Evolutionary conservation across 35 echinoderm and acorn worm species (phyloP), one percentile per base, ranked within the genome.

Genomic region (Lytechinus pictus): DNA sequence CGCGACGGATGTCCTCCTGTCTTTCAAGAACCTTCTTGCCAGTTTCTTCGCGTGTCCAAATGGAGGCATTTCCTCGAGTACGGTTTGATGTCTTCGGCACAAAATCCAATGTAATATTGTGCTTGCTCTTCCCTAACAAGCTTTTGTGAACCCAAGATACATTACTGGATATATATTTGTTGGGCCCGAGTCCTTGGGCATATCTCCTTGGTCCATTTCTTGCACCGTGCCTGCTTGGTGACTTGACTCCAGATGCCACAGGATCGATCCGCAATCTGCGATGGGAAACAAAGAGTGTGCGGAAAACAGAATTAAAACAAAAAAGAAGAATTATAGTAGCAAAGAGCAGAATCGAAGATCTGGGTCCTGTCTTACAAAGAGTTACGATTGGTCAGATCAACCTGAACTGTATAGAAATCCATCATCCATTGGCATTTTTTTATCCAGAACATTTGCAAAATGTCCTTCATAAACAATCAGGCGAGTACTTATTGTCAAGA

Each of bases 211-310:
- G 92, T 57, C 14, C 10, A 55, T 93, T 28, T 57, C n/a, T 33
- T 10, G 14, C 11, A 14, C n/a, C n/a, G 0, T 33, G 92, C n/a
- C 92, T 21, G 9, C 92, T 93, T 13, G 55, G 19, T 24, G 92
- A 9, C 27, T 10, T 57, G 52, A 21, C 29, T 90, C 28, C 10
- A n/a, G 88, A 52, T 54, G 13, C 88, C 52, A 93, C 54, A 24
- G 92, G 92, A 27, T 93, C 27, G 55, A 93, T 93, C n/a, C 54
- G 92, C 9, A 93, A 55, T 93, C 92, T 93, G 55, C 13, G 56
- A 10, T 19, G 14, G 66, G 56, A 44, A 44, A 44, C 33, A 0
- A 44, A 44, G 33, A 44, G 33, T 44, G 33, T 44, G 33, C 3
- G 66, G 66, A 16, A 16, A 79, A 21, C 19, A n/a, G 19, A 79